A percentile compares a stretch with the other conserved stretches of the same genome.
Conservation (phyloP, 2,113 vertebrate species). For the Daphoenositta chrysoptera region DNA sequence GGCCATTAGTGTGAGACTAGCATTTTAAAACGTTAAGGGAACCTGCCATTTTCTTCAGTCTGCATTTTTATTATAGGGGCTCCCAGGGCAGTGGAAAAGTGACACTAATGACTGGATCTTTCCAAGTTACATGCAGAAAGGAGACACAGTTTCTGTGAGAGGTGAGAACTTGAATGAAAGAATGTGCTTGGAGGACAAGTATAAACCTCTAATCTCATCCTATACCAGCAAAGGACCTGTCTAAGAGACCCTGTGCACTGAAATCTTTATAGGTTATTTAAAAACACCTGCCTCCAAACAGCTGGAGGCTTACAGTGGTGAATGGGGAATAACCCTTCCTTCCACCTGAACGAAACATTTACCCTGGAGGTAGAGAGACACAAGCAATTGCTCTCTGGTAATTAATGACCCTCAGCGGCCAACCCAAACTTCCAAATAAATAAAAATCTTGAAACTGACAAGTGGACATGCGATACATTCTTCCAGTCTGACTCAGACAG, state of each 20-base stretch:
- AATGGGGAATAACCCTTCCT: neutral
- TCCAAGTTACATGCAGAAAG: neutral
- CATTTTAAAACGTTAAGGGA: neutral
- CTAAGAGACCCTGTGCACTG: neutral
- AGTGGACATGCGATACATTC: conserved; percentile 24
- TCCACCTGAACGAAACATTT: neutral
- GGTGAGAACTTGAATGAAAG: neutral
- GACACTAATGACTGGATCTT: conserved; percentile 6
- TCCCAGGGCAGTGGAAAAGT: neutral
- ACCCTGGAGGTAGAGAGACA: neutral
- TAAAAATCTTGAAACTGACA: conserved; percentile 40
- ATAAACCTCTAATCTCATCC: neutral
- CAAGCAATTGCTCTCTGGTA: neutral
- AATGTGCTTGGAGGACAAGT: neutral
- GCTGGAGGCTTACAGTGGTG: neutral
- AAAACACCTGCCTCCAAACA: conserved; percentile 20
- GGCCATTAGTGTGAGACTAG: neutral
- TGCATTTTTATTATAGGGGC: neutral
- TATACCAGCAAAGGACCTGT: neutral
- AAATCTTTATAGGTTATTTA: neutral
- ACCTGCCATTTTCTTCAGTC: neutral
- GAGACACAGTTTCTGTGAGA: neutral
- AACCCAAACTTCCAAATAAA: conserved; percentile 14
- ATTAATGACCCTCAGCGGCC: conserved; percentile 27
- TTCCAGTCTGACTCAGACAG: conserved; percentile 48